Base-by-base conservation (phyloP, 2,113 vertebrate genomes). In the Meles meles region DNA sequence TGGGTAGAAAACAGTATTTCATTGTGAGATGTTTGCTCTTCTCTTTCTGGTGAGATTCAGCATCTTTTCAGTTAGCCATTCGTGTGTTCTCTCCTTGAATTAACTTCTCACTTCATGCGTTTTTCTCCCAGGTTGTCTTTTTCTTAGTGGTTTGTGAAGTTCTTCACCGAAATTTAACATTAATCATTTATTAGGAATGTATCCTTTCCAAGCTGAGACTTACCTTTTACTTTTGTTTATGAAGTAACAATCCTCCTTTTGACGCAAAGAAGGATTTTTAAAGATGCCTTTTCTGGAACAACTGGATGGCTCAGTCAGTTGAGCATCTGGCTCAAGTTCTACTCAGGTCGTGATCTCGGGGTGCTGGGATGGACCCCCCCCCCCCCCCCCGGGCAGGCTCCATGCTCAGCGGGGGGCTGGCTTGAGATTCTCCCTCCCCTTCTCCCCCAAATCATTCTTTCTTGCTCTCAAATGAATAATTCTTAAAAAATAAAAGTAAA, bases 361-460 rank as follows among this genome's bases (percentile, higher is more conserved):
- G 34, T 69, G 7, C 65, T n/a, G 34, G 17, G 34, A 69, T 20
- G 12, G 15, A 69, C 15, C 34, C 17, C 47, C 47, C 7, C 10
- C 11, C 34, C 6, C 14, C 3, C 10, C 11, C 34, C 6, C 14
- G 1, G 0, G 8, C 7, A 8, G 65, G 34, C 7, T 69, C 17
- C 65, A 1, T 27, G 12, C 34, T n/a, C 17, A 69, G 7, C 34
- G 3, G 7, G 65, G 63, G 17, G 34, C 4, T n/a, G 65, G 15
- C 65, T 69, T 69, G 65, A 69, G 34, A 69, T 69, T 69, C 8
- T 69, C 65, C 34, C 65, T 67, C 31, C 34, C 65, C 31, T 34
- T 69, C 65, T 69, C 65, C 34, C 34, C 31, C 65, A 34, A 69
- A 34, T 69, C 17, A 5, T 69, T 34, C 65, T 69, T 7, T 34